Conservation (phyloP, 2,113 vertebrate species). For the Alligator sinensis region DNA sequence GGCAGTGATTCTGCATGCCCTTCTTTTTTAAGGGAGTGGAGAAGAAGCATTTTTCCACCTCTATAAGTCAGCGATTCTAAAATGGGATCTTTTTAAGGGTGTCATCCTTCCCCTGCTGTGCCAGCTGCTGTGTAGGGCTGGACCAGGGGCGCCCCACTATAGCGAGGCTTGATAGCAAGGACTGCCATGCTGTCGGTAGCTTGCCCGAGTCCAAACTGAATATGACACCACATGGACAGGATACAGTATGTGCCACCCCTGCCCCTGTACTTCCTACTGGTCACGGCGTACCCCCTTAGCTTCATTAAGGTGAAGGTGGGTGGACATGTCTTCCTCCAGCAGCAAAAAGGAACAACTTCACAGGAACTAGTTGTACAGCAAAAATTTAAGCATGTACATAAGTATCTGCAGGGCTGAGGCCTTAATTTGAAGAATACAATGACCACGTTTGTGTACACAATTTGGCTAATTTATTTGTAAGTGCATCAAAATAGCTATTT, state of each 20-base stretch:
- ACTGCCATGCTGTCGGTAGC: too few species aligned
- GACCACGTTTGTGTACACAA: background rate
- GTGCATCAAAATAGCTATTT: background rate
- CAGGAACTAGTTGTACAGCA: fast-evolving
- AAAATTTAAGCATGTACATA: fast-evolving
- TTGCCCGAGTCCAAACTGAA: too few species aligned
- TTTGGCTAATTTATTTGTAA: background rate
- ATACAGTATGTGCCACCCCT: too few species aligned
- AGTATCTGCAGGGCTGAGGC: background rate
- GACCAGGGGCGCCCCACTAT: too few species aligned
- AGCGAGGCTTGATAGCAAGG: too few species aligned
- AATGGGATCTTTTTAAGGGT: too few species aligned
- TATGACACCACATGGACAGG: too few species aligned
- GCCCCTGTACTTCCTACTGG: too few species aligned
- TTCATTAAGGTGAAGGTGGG: background rate
- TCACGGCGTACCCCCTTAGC: too few species aligned
- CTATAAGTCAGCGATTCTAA: too few species aligned
- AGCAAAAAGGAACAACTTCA: background rate
- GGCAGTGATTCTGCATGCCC: background rate
- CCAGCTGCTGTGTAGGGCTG: too few species aligned
- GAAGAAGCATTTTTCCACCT: background rate
- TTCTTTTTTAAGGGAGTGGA: background rate
- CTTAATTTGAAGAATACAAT: background rate
- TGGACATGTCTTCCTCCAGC: background rate
- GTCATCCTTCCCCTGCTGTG: too few species aligned